These are phyloP conservation scores for Archaeoteleia sp. DNA, from an alignment of 2,888 invertebrate species.

Conservation along the genomic window DNA sequence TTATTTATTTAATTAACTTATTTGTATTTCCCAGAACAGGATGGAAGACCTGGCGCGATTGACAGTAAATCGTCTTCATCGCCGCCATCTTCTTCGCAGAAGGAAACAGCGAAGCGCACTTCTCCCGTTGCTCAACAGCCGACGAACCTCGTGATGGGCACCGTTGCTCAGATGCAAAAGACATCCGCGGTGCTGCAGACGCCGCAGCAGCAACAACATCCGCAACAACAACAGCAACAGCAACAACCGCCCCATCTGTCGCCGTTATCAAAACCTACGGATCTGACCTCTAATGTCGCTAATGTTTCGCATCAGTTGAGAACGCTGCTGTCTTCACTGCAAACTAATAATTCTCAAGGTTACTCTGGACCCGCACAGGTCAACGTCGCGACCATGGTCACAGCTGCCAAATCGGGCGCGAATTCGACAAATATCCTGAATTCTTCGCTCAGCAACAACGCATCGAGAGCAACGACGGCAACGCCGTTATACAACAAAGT, in stretches of 20 bases:
- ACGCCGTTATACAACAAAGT: conserved; percentile 32
- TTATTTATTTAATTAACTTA: too few species aligned
- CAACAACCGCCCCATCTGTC: conserved; percentile 82
- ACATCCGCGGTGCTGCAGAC: too few species aligned
- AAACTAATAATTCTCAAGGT: conserved; percentile 74
- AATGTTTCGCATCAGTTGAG: conserved; percentile 83
- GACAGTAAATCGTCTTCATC: conserved; percentile 14
- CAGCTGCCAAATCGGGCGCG: conserved; percentile 76
- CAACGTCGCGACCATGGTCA: conserved; percentile 73
- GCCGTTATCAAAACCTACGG: conserved; percentile 83
- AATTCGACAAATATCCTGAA: conserved; percentile 68
- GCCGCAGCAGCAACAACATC: conserved; percentile 68
- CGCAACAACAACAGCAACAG: conserved; percentile 64
- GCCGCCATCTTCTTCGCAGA: conserved; percentile 6
- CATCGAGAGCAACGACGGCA: conserved; percentile 21
- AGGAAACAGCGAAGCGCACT: conserved; percentile 4
- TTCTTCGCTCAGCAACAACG: conserved; percentile 51
- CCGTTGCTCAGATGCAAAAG: conserved; percentile 53
- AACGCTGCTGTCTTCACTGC: conserved; percentile 81
- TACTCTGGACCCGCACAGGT: conserved; percentile 74
- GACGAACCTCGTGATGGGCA: conserved; percentile 62
- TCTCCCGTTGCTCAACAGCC: conserved; percentile 54
- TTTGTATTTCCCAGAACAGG: too few species aligned
- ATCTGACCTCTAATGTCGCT: conserved; percentile 83
- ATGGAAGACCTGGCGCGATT: too few species aligned